Evolutionary conservation across 1,140 invertebrate genomes (phyloP).

Genomic region (Oppia nitens): DNA sequence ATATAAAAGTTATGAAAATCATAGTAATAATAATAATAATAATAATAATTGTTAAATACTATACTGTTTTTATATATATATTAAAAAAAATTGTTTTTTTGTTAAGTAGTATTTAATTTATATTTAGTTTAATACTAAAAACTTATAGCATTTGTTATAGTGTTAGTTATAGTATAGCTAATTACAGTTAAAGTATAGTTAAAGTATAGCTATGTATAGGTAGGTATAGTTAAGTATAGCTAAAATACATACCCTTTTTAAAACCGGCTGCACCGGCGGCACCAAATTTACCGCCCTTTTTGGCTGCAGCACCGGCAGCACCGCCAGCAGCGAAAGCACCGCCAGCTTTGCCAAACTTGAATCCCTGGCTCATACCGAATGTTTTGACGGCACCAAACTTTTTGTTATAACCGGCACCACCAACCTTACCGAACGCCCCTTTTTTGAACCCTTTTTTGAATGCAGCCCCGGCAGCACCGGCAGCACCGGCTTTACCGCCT

Average conservation of each 20-base stretch:
- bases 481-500: conserved; percentile 8
- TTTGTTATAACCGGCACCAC: conserved; percentile 11
- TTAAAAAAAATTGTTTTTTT: no score
- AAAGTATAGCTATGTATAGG: no score
- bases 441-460: conserved; percentile 13
- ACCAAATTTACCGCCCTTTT: background rate
- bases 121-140: no score
- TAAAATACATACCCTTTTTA: background rate
- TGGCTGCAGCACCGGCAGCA: conserved; percentile 2
- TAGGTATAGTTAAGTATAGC: background rate
- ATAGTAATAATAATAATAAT: no score
- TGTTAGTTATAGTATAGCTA: no score
- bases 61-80: no score
- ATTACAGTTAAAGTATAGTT: no score
- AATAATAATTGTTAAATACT: background rate
- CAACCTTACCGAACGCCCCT: conserved; percentile 10
- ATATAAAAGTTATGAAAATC: no score
- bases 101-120: no score
- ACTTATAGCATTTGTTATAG: no score
- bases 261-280: conserved; percentile 11
- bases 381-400: conserved; percentile 12
- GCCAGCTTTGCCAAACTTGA: conserved; percentile 12
- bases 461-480: conserved; percentile 5
- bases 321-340: conserved; percentile 10
- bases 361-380: conserved; percentile 10